Evolutionary conservation across 2,888 invertebrate genomes (phyloP).

Genomic region (Erynnis tages): DNA sequence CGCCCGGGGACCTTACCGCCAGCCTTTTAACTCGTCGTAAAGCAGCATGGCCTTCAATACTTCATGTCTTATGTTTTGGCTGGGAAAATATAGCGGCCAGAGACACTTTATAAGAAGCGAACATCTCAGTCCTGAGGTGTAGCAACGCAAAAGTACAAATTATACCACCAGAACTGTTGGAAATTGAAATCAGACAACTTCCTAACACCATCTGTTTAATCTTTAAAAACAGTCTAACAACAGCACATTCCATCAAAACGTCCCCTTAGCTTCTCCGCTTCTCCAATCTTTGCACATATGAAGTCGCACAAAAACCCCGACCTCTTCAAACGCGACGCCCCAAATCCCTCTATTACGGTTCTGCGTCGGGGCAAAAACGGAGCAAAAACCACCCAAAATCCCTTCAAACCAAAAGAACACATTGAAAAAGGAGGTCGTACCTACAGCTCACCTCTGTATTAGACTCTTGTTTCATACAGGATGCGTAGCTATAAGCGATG

Average conservation of each 20-base stretch:
- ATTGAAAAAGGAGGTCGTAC: slow-evolving; percentile 34
- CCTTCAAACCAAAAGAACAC: slow-evolving; percentile 32
- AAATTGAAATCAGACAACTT: too few species aligned
- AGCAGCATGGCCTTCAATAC: too few species aligned
- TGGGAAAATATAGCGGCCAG: too few species aligned
- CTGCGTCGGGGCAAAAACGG: slow-evolving; percentile 33
- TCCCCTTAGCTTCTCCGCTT: neutral
- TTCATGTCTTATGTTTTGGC: too few species aligned
- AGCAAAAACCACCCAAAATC: slow-evolving; percentile 30
- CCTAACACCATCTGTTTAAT: too few species aligned
- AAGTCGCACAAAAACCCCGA: slow-evolving; percentile 15
- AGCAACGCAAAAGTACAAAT: too few species aligned
- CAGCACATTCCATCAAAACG: neutral
- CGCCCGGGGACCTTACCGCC: too few species aligned
- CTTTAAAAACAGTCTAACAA: too few species aligned
- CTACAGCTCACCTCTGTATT: slow-evolving; percentile 9
- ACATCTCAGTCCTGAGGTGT: too few species aligned
- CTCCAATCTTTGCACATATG: neutral
- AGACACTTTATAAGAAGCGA: too few species aligned
- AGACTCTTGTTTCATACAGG: neutral
- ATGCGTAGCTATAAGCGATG: slow-evolving; percentile 25
- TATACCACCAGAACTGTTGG: too few species aligned
- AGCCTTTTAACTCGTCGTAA: too few species aligned
- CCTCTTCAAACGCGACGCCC: slow-evolving; percentile 24
- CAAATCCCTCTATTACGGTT: slow-evolving; percentile 31